Evolutionary conservation across 2,113 vertebrate species (phyloP), one percentile per base, ranked within the genome.

Genomic region (Ardeotis arabs): DNA sequence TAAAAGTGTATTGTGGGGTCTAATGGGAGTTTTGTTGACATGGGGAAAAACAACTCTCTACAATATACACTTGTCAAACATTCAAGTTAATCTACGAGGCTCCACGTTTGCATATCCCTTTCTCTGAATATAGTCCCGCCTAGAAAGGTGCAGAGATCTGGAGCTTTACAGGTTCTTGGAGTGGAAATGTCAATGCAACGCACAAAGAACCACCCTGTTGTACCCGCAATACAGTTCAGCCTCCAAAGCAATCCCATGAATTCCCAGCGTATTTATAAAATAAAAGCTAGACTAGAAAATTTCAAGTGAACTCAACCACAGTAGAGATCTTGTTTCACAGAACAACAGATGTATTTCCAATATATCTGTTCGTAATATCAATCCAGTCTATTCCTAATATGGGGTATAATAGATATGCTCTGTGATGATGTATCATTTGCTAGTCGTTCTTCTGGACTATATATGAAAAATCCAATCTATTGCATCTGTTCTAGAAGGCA

Each of bases 221-320:
- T 14, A 79, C 28, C n/a, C 2, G 0, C 23, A 2, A 1, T 29
- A 49, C 11, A n/a, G 31, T 56, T 82, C 10, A 41, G 25, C 39
- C 44, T 49, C 72, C 62, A 62, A n/a, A 53, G 14, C 15, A 55
- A 82, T 12, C 33, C 15, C 39, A 25, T 52, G 8, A 67, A 82
- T 84, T 69, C 39, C 41, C 12, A 87, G 15, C 2, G 80, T 52
- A 49, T n/a, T 69, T 90, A 37, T 74, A 55, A 78, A 70, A 33
- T 6, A 69, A 69, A 77, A 41, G 16, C 16, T 45, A 29, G 19
- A 49, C 25, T 27, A 58, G 94, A 83, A 72, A 16, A 4, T 21
- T 27, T 62, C 3, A 19, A 47, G 62, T 44, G 20, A 3, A 79
- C 50, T 69, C 69, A 39, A 28, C 18, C 19, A 31, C 31, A 45